Evolutionary conservation across 37 sponge, comb jelly and placozoan genomes (phyloP).

Genomic region (Halisarca cf. caerulea): DNA sequence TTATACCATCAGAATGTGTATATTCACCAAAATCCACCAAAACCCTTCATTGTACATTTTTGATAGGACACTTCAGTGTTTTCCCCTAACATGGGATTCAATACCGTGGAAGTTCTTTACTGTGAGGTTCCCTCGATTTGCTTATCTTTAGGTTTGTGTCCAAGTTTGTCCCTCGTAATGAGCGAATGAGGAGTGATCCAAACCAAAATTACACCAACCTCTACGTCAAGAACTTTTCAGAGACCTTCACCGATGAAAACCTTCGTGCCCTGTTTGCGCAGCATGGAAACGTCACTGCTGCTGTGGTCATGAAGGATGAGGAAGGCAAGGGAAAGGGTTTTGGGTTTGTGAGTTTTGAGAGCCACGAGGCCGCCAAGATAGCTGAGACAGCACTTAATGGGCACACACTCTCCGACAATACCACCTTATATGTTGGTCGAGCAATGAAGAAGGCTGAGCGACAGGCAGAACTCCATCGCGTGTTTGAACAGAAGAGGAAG

Average conservation of each 20-base stretch:
- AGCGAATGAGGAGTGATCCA: slow-evolving; percentile 62
- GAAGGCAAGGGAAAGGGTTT: slow-evolving; percentile 67
- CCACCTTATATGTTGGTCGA: slow-evolving; percentile 81
- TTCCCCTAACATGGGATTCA: too few relatives aligned
- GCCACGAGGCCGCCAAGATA: slow-evolving; percentile 78
- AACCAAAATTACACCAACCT: slow-evolving; percentile 88
- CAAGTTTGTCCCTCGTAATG: slow-evolving; percentile 82
- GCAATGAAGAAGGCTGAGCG: slow-evolving; percentile 97
- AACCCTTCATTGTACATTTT: too few relatives aligned
- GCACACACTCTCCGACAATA: slow-evolving; percentile 25
- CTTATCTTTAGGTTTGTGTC: slow-evolving; percentile 63
- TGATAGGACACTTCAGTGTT: too few relatives aligned
- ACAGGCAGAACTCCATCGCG: slow-evolving; percentile 74
- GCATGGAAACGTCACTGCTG: slow-evolving; percentile 84
- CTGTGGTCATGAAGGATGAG: slow-evolving; percentile 81
- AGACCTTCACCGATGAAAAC: slow-evolving; percentile 71
- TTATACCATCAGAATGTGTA: too few relatives aligned
- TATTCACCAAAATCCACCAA: too few relatives aligned
- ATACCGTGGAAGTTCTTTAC: too few relatives aligned
- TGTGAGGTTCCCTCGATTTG: background rate
- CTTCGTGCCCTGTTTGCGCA: slow-evolving; percentile 62
- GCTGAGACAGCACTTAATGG: slow-evolving; percentile 82
- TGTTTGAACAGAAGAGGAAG: slow-evolving; percentile 60
- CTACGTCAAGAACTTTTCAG: slow-evolving; percentile 96
- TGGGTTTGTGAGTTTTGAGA: slow-evolving; percentile 93